Evolutionary conservation across 2,888 invertebrate species (phyloP).

Genomic region (Nomada goodeniana): DNA sequence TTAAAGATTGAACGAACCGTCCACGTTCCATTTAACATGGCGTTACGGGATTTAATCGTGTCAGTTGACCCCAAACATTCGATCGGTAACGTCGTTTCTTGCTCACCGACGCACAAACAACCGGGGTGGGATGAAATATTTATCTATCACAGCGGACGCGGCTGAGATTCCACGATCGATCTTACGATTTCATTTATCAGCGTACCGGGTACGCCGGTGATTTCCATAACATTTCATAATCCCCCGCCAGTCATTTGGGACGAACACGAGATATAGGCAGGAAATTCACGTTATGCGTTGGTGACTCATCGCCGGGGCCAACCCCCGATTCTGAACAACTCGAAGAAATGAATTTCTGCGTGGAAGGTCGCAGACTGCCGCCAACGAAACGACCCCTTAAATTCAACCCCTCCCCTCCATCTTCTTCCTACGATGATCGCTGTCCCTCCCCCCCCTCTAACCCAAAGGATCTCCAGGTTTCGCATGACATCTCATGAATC

Average conservation of each 20-base stretch:
- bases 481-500: conserved; percentile 55
- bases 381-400: conserved; percentile 68
- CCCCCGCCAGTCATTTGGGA: conserved; percentile 46
- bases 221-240: conserved; percentile 46
- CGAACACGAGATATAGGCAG: conserved; percentile 26
- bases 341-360: conserved; percentile 69
- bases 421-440: conserved; percentile 39
- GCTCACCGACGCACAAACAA: conserved; percentile 15
- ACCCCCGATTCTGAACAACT: conserved; percentile 60
- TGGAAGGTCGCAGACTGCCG: conserved; percentile 53
- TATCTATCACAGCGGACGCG: conserved; percentile 13
- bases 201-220: neutral
- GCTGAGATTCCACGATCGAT: conserved; percentile 22
- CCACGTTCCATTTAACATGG: conserved; percentile 11
- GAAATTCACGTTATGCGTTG: conserved; percentile 44
- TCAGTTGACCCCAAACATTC: conserved; percentile 15
- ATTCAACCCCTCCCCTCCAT: conserved; percentile 55
- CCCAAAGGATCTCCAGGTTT: conserved; percentile 40
- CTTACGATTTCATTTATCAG: conserved; percentile 23
- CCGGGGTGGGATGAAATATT: conserved; percentile 3
- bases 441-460: conserved; percentile 22
- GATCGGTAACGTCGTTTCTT: conserved; percentile 20
- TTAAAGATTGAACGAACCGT: conserved; percentile 1
- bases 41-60: conserved; percentile 5
- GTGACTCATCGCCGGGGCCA: conserved; percentile 60